A percentile compares a stretch with the other conserved stretches of the same genome.
phyloP scores from a whole-genome alignment of 2,113 vertebrate species.

The Carassius gibelio region DNA sequence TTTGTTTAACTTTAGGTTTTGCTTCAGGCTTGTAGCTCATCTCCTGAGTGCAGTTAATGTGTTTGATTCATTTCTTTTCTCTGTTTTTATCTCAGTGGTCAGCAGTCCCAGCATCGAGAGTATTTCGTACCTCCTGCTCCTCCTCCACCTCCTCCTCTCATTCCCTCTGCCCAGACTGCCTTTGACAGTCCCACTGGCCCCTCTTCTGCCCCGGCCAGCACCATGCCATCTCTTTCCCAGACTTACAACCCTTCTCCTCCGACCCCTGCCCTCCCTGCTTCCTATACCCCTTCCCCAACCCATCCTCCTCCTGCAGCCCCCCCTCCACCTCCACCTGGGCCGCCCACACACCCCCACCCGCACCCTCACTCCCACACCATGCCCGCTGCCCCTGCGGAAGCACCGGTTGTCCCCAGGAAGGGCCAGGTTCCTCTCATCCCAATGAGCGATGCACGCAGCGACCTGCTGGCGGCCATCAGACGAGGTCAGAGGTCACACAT shows the following conservation, averaged over 20 bases:
- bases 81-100: constrained; percentile 59
- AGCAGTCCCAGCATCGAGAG: constrained; percentile 81
- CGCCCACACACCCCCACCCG: constrained; percentile 49
- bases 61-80: not conserved
- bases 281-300: constrained; percentile 74
- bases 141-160: constrained; percentile 83
- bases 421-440: constrained; percentile 81
- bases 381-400: constrained; percentile 53
- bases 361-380: constrained; percentile 70
- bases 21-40: not conserved
- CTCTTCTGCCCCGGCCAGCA: constrained; percentile 57
- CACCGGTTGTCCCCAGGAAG: constrained; percentile 70
- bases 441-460: constrained; percentile 91
- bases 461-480: constrained; percentile 89
- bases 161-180: constrained; percentile 86
- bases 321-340: constrained; percentile 65
- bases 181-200: constrained; percentile 80
- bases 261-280: constrained; percentile 73
- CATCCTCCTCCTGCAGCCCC: constrained; percentile 70
- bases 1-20: too few species aligned
- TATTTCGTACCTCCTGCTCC: constrained; percentile 86
- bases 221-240: constrained; percentile 64
- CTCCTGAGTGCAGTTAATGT: not conserved
- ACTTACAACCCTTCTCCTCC: constrained; percentile 78
- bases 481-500: constrained; percentile 75